phyloP scores from a whole-genome alignment of 2,888 invertebrate species.

The Eucera pruinosa region DNA sequence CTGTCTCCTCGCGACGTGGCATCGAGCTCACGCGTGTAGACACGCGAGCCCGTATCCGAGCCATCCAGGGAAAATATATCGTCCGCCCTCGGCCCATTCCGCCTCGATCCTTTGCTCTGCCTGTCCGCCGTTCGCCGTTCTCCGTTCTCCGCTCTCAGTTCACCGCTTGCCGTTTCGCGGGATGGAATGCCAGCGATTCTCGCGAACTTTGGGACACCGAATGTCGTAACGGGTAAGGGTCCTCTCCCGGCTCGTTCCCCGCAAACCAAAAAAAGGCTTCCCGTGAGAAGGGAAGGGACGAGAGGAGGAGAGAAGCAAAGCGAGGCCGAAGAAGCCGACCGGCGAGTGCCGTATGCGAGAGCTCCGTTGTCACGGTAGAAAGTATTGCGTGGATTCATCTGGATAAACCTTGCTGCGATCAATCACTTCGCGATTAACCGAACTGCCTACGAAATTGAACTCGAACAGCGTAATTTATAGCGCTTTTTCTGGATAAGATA shows the following conservation, averaged over 20 bases:
- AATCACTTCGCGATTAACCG: constrained; percentile 68
- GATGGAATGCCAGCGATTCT: constrained; percentile 61
- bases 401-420: constrained; percentile 68
- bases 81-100: constrained; percentile 46
- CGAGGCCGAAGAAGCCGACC: constrained; percentile 19
- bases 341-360: constrained; percentile 58
- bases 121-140: not conserved
- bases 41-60: constrained; percentile 72
- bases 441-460: constrained; percentile 67
- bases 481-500: constrained; percentile 58
- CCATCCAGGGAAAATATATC: constrained; percentile 62
- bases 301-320: not conserved
- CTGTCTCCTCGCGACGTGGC: constrained; percentile 78
- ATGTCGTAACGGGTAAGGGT: constrained; percentile 48
- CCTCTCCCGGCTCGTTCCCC: not conserved
- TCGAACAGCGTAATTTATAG: constrained; percentile 62
- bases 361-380: constrained; percentile 59
- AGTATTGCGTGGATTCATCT: constrained; percentile 71
- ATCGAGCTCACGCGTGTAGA: constrained; percentile 71
- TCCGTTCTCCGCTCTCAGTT: no score
- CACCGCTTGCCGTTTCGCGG: constrained; percentile 25
- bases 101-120: constrained; percentile 19
- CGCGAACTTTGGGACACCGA: constrained; percentile 45
- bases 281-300: not conserved
- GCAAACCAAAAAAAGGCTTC: not conserved